A percentile compares a stretch with the other conserved stretches of the same genome.
Evolutionary conservation across 2,888 invertebrate species (phyloP).

Genomic region (Cabera pusaria): DNA sequence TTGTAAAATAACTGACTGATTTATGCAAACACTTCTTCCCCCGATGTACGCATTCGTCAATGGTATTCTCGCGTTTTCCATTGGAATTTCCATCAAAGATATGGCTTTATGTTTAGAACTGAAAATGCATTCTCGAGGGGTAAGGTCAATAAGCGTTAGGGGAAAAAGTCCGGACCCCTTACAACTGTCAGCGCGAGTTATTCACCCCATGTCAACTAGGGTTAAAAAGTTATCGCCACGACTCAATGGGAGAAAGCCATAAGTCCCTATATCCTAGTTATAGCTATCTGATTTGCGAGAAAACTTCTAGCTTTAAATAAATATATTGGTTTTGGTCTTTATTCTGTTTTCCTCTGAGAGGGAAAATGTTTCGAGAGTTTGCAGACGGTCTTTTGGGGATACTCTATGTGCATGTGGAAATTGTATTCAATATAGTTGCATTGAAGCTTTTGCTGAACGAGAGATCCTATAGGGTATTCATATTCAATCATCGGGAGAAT

Average conservation of each 20-base stretch:
- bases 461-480: constrained; percentile 10
- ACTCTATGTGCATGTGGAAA: constrained; percentile 18
- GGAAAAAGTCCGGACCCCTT: constrained; percentile 61
- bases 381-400: constrained; percentile 16
- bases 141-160: constrained; percentile 68
- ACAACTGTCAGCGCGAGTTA: constrained; percentile 72
- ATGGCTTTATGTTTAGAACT: constrained; percentile 50
- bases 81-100: constrained; percentile 55
- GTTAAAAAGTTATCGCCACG: constrained; percentile 69
- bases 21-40: constrained; percentile 33
- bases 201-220: constrained; percentile 71
- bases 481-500: constrained; percentile 11
- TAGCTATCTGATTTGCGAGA: constrained; percentile 32
- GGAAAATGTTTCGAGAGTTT: constrained; percentile 24
- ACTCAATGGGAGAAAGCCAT: constrained; percentile 65
- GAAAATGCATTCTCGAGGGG: constrained; percentile 64
- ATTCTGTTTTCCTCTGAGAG: constrained; percentile 24
- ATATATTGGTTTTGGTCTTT: constrained; percentile 38
- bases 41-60: constrained; percentile 46
- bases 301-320: constrained; percentile 40
- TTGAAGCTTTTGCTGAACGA: constrained; percentile 21
- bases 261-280: constrained; percentile 44
- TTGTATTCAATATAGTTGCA: constrained; percentile 31
- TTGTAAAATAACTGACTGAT: constrained; percentile 29
- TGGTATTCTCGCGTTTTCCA: constrained; percentile 54